A percentile compares a stretch with the other conserved stretches of the same genome.
These are phyloP conservation scores for Pachypsylla venusta DNA, from an alignment of 1,140 invertebrate genomes.

Conservation along the genomic window DNA sequence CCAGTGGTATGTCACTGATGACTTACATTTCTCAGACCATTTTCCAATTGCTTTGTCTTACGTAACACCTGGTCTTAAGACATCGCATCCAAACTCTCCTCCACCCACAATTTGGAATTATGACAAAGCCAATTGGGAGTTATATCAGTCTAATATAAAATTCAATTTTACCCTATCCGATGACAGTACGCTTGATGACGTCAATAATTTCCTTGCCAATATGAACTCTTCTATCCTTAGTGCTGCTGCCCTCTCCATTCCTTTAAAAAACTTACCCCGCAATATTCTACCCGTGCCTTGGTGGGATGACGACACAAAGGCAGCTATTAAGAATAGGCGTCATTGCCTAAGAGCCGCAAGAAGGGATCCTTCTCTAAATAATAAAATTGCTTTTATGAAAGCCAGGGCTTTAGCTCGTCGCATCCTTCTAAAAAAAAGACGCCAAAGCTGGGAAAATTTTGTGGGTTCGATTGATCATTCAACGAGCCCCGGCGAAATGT, in stretches of 20 bases:
- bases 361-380: not conserved
- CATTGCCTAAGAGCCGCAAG: not conserved
- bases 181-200: not conserved
- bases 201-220: too few species aligned
- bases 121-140: not conserved
- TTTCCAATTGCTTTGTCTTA: not conserved
- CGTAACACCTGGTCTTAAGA: too few species aligned
- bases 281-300: not conserved
- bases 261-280: not conserved
- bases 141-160: not conserved
- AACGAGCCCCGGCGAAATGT: not conserved
- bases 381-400: not conserved
- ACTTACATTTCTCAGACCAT: not conserved
- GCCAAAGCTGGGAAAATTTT: too few species aligned
- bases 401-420: not conserved
- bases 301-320: not conserved
- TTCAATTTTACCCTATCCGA: not conserved
- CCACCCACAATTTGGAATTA: not conserved
- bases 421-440: not conserved
- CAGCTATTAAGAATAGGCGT: not conserved
- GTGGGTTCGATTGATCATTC: too few species aligned
- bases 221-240: not conserved
- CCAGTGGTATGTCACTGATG: not conserved
- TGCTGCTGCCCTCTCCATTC: not conserved
- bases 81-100: too few species aligned